These are phyloP conservation scores for Pyrocoelia pectoralis DNA, from an alignment of 2,888 invertebrate genomes.

Conservation along the genomic window DNA sequence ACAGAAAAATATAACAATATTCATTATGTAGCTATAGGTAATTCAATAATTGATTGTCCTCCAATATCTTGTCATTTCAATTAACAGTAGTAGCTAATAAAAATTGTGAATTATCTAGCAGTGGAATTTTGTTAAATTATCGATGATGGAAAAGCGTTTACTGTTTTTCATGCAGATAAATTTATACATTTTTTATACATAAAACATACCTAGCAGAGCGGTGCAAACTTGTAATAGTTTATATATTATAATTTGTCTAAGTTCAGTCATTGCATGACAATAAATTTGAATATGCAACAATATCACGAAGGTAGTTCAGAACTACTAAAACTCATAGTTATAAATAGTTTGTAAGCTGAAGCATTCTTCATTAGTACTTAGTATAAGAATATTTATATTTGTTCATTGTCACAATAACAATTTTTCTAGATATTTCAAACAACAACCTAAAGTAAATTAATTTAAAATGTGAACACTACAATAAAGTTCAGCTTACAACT, in stretches of 20 bases:
- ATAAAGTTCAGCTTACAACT: constrained; percentile 3
- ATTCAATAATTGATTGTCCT: constrained; percentile 23
- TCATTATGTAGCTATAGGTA: constrained; percentile 1
- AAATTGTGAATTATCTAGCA: constrained; percentile 26
- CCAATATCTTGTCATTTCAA: constrained; percentile 3
- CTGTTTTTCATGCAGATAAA: constrained; percentile 45
- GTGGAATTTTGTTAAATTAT: constrained; percentile 30
- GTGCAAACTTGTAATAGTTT: constrained; percentile 53
- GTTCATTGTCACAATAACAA: not conserved
- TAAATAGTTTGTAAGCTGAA: constrained; percentile 19
- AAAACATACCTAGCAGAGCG: constrained; percentile 50
- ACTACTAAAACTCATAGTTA: constrained; percentile 27
- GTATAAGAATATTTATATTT: not conserved
- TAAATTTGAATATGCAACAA: constrained; percentile 50
- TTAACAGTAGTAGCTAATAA: constrained; percentile 27
- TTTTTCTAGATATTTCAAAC: not conserved
- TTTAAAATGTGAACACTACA: not conserved
- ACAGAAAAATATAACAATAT: not conserved
- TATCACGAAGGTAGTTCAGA: constrained; percentile 54
- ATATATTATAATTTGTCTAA: constrained; percentile 48
- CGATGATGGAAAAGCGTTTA: constrained; percentile 38
- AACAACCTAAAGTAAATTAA: not conserved
- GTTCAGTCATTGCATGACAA: constrained; percentile 56
- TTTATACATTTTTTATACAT: constrained; percentile 44
- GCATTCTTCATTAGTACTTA: not conserved